Percentiles rank a stretch among this genome's conserved stretches.
Evolutionary conservation across 2,888 invertebrate genomes (phyloP).

Genomic region (Timema podura): DNA sequence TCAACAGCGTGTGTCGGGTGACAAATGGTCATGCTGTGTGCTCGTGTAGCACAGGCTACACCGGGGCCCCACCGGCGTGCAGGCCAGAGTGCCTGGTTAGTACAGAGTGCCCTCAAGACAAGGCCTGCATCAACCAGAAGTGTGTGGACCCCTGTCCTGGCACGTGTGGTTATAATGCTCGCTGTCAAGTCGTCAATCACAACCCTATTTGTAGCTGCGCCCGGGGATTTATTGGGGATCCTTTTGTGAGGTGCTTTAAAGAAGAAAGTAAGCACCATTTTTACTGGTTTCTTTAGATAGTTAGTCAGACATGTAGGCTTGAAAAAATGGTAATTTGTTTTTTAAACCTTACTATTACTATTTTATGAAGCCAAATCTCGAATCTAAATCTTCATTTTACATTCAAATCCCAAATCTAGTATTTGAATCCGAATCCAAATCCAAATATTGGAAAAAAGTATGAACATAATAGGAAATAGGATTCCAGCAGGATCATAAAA

Average conservation of each 20-base stretch:
- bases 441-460: not conserved
- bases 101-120: conserved; percentile 75
- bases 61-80: conserved; percentile 74
- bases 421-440: not conserved
- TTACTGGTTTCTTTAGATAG: conserved; percentile 17
- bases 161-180: conserved; percentile 76
- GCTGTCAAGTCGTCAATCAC: conserved; percentile 79
- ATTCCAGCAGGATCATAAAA: too few species aligned
- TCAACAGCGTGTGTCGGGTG: conserved; percentile 38
- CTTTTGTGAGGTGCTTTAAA: conserved; percentile 66
- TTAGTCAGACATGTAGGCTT: too few species aligned
- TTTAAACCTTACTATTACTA: too few species aligned
- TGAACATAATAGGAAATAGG: too few species aligned
- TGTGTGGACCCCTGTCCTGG: conserved; percentile 79
- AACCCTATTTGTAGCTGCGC: conserved; percentile 82
- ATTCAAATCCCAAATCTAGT: too few species aligned
- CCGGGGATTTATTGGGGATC: conserved; percentile 72
- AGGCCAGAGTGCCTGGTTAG: conserved; percentile 79
- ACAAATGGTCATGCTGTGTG: conserved; percentile 66
- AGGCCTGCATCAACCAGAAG: conserved; percentile 72
- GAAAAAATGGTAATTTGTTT: too few species aligned
- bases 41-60: conserved; percentile 71
- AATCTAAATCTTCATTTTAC: too few species aligned
- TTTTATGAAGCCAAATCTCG: not conserved
- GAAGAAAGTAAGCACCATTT: conserved; percentile 58